phyloP scores from a whole-genome alignment of 2,797 vertebrate species.

The Diceros bicornis region DNA sequence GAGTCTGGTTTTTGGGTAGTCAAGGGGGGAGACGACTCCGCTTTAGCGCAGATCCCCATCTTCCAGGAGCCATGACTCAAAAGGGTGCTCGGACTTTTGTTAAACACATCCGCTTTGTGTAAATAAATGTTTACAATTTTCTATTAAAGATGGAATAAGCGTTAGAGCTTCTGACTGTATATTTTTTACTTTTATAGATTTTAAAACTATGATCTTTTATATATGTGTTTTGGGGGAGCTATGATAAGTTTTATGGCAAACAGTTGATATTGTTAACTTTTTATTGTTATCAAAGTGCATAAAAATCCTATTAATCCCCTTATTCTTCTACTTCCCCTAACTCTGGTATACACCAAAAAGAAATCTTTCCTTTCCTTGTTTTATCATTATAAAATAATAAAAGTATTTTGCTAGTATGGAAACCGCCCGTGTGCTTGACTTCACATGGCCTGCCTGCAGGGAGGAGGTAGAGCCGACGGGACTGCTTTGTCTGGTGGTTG shows the following conservation, averaged over 20 bases:
- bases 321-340: slow-evolving; percentile 91
- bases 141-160: slow-evolving; percentile 92
- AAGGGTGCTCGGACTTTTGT: slow-evolving; percentile 91
- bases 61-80: slow-evolving; percentile 88
- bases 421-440: slow-evolving; percentile 82
- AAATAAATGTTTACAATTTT: slow-evolving; percentile 95
- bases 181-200: slow-evolving; percentile 95
- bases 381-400: slow-evolving; percentile 91
- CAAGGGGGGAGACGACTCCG: slow-evolving; percentile 82
- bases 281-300: slow-evolving; percentile 90
- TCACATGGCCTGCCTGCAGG: background rate
- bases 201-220: slow-evolving; percentile 93
- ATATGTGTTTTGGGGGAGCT: slow-evolving; percentile 89
- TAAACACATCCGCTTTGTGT: slow-evolving; percentile 93
- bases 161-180: slow-evolving; percentile 93
- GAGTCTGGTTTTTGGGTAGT: slow-evolving; percentile 85
- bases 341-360: slow-evolving; percentile 92
- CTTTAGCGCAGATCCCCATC: slow-evolving; percentile 86
- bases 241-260: slow-evolving; percentile 90
- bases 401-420: slow-evolving; percentile 93
- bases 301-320: slow-evolving; percentile 91
- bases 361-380: slow-evolving; percentile 91
- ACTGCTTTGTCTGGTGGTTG: background rate
- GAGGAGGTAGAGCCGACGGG: fast-evolving
- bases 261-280: slow-evolving; percentile 90